phyloP scores from a whole-genome alignment of 2,113 vertebrate species.

The Vulpes ferrilata region DNA sequence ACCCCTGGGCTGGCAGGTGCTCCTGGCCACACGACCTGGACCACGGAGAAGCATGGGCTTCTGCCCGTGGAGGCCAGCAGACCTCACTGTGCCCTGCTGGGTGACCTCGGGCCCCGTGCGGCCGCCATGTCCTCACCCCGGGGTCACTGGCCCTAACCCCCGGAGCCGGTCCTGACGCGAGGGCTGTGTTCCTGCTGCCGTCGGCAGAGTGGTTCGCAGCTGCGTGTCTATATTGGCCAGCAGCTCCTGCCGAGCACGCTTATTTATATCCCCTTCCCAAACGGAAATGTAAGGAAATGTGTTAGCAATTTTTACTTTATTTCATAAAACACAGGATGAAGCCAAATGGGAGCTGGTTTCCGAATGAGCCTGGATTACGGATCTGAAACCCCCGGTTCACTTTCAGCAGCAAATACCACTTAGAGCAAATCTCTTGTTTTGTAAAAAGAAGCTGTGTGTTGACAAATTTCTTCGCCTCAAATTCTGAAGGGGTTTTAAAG shows the following conservation, averaged over 20 bases:
- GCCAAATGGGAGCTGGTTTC: conserved; percentile 31
- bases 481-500: neutral
- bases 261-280: conserved; percentile 16
- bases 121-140: neutral
- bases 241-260: neutral
- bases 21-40: rapidly evolving
- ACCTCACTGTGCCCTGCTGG: rapidly evolving
- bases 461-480: neutral
- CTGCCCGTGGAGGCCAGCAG: rapidly evolving
- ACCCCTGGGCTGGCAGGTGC: rapidly evolving
- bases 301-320: conserved; percentile 52
- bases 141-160: neutral
- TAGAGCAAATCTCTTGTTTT: conserved; percentile 55
- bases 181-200: rapidly evolving
- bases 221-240: neutral
- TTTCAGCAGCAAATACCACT: conserved; percentile 25
- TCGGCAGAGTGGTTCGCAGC: neutral
- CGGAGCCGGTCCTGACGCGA: rapidly evolving
- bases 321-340: conserved; percentile 63
- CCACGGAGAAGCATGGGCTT: rapidly evolving
- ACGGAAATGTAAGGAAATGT: neutral
- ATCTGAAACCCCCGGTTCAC: neutral
- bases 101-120: neutral
- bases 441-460: neutral
- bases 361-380: neutral